Evolutionary conservation across 2,113 vertebrate genomes (phyloP).

Genomic region (Lamprotornis superbus): DNA sequence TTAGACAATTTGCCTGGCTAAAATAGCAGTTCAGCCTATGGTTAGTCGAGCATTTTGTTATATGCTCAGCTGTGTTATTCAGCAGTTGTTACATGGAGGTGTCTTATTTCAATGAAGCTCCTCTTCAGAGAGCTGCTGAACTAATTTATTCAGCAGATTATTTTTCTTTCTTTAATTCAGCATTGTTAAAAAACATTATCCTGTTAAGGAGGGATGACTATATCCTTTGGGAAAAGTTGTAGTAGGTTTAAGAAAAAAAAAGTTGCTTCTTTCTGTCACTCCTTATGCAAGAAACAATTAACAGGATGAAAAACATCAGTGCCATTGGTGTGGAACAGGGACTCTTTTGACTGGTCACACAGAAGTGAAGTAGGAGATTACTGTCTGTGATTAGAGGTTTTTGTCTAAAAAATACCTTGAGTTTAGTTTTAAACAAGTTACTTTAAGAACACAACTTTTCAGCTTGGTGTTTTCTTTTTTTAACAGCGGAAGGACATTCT

Average conservation of each 20-base stretch:
- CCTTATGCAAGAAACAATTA: background rate
- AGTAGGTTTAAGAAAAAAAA: background rate
- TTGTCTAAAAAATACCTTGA: background rate
- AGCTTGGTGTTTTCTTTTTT: background rate
- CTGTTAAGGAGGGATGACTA: background rate
- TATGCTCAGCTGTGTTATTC: background rate
- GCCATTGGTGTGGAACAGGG: background rate
- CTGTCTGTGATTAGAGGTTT: background rate
- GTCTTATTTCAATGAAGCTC: background rate
- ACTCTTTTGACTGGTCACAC: background rate
- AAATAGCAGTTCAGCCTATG: background rate
- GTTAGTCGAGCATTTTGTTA: background rate
- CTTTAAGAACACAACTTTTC: background rate
- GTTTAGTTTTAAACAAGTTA: background rate
- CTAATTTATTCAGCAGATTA: background rate
- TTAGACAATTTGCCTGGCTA: background rate
- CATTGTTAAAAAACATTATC: background rate
- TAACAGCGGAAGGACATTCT: background rate
- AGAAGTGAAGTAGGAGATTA: background rate
- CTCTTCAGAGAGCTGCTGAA: background rate
- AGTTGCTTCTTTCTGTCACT: background rate
- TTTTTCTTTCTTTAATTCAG: background rate
- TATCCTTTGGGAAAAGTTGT: background rate
- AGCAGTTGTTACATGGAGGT: background rate
- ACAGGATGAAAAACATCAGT: accelerated